Conservation (phyloP, 2,797 vertebrate genomes). For the Mycteria americana region DNA sequence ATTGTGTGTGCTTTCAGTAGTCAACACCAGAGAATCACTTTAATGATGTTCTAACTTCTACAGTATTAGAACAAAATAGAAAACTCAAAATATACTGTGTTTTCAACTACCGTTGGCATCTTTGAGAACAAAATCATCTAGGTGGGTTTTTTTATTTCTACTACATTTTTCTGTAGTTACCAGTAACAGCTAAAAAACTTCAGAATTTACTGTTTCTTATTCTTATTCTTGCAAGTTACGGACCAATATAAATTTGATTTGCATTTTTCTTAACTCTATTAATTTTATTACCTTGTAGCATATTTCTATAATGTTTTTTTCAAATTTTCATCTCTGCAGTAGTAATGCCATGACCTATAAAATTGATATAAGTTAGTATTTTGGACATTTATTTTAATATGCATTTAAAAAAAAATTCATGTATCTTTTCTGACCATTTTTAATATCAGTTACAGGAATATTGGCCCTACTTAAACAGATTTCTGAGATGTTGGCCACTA, state of each 20-base stretch:
- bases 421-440: background rate
- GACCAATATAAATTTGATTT: background rate
- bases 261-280: background rate
- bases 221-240: background rate
- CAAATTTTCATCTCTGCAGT: background rate
- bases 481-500: background rate
- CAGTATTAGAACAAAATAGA: background rate
- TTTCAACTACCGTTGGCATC: background rate
- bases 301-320: background rate
- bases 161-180: background rate
- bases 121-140: background rate
- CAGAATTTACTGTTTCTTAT: background rate
- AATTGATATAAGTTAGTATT: background rate
- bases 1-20: background rate
- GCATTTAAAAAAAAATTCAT: background rate
- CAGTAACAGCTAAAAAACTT: background rate
- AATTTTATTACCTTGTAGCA: background rate
- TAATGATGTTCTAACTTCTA: background rate
- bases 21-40: background rate
- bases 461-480: background rate
- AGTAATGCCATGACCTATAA: background rate
- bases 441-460: background rate
- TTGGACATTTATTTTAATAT: background rate
- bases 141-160: background rate
- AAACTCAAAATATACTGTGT: background rate